Percentiles rank a stretch among this genome's conserved stretches.
These are phyloP conservation scores for Chrysocyon brachyurus DNA, from an alignment of 2,797 vertebrate genomes.

Conservation along the genomic window DNA sequence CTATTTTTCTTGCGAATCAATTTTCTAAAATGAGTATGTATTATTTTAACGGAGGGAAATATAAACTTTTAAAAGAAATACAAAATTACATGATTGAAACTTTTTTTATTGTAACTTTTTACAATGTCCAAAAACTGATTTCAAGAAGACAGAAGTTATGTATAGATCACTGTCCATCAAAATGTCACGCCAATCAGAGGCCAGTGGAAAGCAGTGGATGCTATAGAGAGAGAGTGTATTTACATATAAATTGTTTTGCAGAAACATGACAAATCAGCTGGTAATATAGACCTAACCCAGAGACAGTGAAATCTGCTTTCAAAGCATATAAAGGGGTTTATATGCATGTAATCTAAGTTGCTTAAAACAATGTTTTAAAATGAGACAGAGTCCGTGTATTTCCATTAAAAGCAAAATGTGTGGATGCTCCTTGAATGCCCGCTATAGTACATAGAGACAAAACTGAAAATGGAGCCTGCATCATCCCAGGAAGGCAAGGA, in stretches of 20 bases:
- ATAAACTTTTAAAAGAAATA: slow-evolving; percentile 37
- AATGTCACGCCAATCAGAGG: slow-evolving; percentile 54
- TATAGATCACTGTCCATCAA: slow-evolving; percentile 35
- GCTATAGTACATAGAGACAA: neutral
- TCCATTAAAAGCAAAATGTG: slow-evolving; percentile 7
- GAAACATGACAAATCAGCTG: slow-evolving; percentile 48
- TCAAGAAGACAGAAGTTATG: neutral
- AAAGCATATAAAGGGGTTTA: slow-evolving; percentile 30
- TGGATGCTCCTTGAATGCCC: neutral
- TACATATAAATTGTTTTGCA: slow-evolving; percentile 82
- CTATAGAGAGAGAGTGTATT: slow-evolving; percentile 17
- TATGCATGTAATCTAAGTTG: slow-evolving; percentile 49
- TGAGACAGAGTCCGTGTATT: neutral
- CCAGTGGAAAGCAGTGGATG: neutral
- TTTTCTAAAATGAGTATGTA: slow-evolving; percentile 33
- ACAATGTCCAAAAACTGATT: slow-evolving; percentile 19
- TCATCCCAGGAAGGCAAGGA: neutral
- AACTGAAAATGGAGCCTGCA: neutral
- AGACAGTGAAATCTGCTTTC: slow-evolving; percentile 64
- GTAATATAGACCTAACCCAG: neutral
- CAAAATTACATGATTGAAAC: neutral
- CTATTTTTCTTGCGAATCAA: slow-evolving; percentile 50
- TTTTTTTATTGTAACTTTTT: neutral
- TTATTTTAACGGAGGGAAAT: slow-evolving; percentile 6
- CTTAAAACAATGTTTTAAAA: slow-evolving; percentile 74